A percentile compares a stretch with the other conserved stretches of the same genome.
Conservation (phyloP, 1,140 invertebrate genomes). For the Caenorhabditis remanei region DNA sequence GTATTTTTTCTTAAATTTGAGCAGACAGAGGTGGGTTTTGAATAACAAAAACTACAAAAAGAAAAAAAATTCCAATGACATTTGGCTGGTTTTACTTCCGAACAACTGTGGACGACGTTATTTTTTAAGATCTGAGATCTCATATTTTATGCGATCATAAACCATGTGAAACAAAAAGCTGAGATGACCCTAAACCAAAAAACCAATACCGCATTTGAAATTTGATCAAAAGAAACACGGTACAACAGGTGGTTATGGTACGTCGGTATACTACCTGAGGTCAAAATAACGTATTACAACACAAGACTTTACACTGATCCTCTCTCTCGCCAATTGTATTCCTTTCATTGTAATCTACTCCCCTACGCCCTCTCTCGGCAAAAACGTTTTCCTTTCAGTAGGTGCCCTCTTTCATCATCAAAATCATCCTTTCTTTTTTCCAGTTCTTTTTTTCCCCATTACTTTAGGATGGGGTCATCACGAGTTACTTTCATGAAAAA, state of each 20-base stretch:
- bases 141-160: no score
- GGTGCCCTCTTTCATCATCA: background rate
- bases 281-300: conserved; percentile 14
- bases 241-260: background rate
- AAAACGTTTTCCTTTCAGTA: conserved; percentile 7
- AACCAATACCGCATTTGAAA: no score
- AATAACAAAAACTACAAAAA: conserved; percentile 14
- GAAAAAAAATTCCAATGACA: conserved; percentile 13
- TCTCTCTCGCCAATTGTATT: conserved; percentile 30
- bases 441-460: background rate
- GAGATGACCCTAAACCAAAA: no score
- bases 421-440: background rate
- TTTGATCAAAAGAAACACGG: background rate
- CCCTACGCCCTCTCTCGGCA: background rate
- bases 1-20: conserved; percentile 1
- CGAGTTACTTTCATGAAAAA: no score
- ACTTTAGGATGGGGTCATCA: no score
- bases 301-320: conserved; percentile 46
- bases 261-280: background rate
- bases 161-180: no score
- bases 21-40: background rate
- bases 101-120: background rate
- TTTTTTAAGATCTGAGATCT: background rate
- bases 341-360: conserved; percentile 47
- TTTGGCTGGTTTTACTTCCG: background rate